phyloP scores from a whole-genome alignment of 2,797 vertebrate species.

The Sphenopsis melanotis region DNA sequence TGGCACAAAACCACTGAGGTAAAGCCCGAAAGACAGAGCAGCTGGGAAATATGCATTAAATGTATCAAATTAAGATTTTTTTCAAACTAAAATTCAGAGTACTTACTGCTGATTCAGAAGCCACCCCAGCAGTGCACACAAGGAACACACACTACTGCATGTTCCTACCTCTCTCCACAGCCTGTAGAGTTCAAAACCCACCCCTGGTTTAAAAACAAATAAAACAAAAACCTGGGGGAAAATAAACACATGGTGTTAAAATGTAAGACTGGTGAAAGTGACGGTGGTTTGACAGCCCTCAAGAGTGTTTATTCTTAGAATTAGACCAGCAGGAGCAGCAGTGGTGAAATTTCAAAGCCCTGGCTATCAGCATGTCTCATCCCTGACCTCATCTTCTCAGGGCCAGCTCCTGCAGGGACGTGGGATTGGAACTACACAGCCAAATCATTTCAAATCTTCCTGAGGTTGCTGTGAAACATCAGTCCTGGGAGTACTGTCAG shows the following conservation, averaged over 20 bases:
- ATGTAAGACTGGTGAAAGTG: not conserved
- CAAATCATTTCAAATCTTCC: not conserved
- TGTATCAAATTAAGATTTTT: not conserved
- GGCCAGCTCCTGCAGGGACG: not conserved
- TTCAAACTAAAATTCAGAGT: not conserved
- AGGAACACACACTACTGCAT: not conserved
- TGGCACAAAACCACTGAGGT: not conserved
- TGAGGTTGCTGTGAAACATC: not conserved
- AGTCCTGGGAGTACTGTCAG: not conserved
- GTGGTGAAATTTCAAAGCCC: not conserved
- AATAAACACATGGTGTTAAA: not conserved
- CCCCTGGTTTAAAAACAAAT: constrained; percentile 2
- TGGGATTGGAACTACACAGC: not conserved
- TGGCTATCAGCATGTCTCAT: not conserved
- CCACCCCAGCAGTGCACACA: not conserved
- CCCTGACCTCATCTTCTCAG: not conserved
- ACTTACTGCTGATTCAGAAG: not conserved
- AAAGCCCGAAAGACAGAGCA: not conserved
- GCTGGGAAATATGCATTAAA: not conserved
- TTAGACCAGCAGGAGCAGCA: not conserved
- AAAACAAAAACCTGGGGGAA: not conserved
- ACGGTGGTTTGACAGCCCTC: not conserved
- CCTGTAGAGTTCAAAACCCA: not conserved
- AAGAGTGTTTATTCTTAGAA: not conserved
- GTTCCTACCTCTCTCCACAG: not conserved